These are phyloP conservation scores for Origma solitaria DNA, from an alignment of 2,113 vertebrate genomes.

Conservation along the genomic window DNA sequence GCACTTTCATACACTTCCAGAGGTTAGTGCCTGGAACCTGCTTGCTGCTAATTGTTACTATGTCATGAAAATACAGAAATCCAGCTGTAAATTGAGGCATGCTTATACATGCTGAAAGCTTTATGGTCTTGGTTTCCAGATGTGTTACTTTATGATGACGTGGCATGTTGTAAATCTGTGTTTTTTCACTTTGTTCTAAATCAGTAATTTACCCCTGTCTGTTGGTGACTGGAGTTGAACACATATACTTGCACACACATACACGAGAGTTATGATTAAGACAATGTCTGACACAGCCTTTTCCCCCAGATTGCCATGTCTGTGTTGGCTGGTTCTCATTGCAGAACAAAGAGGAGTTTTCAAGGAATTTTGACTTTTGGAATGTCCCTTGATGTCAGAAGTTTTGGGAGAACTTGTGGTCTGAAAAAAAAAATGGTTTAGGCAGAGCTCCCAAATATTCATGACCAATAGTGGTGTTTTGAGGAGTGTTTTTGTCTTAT, in stretches of 20 bases:
- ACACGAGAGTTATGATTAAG: neutral
- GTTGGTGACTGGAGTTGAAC: neutral
- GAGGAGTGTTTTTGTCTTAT: neutral
- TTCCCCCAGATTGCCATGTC: neutral
- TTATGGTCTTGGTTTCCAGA: neutral
- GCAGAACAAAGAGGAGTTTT: neutral
- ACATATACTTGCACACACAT: fast-evolving
- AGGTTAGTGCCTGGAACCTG: neutral
- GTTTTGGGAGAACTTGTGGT: neutral
- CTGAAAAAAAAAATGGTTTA: neutral
- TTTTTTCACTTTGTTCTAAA: neutral
- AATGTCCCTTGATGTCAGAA: neutral
- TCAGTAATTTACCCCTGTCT: neutral
- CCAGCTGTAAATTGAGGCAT: neutral
- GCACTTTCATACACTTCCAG: neutral
- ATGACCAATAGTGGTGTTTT: neutral
- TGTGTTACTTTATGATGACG: neutral
- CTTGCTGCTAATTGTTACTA: neutral
- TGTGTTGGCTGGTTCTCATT: neutral
- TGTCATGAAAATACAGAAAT: neutral
- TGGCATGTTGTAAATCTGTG: neutral
- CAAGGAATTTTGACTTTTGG: neutral
- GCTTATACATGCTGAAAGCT: neutral
- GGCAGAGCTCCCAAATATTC: neutral
- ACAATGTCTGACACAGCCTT: neutral